Percentiles rank a stretch among this genome's conserved stretches.
Conservation (phyloP, 2,888 invertebrate genomes). For the Campoletis raptor region DNA sequence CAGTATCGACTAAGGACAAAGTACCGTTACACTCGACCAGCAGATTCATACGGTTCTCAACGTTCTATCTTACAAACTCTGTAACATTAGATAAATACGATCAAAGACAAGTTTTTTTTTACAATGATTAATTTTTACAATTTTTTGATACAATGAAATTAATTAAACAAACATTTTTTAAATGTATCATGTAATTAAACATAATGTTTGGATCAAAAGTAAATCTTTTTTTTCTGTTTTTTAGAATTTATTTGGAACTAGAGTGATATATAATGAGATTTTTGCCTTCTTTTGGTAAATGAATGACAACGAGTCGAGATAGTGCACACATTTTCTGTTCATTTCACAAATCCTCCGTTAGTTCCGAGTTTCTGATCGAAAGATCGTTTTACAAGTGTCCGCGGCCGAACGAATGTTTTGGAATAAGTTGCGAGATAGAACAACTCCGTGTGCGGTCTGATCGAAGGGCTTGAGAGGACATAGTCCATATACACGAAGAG, state of each 20-base stretch:
- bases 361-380: slow-evolving; percentile 9
- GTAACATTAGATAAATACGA: neutral
- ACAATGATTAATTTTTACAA: too few species aligned
- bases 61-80: slow-evolving; percentile 1
- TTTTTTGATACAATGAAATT: too few species aligned
- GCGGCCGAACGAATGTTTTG: slow-evolving; percentile 30
- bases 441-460: slow-evolving; percentile 26
- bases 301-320: neutral
- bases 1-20: slow-evolving; percentile 62
- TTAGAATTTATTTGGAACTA: neutral
- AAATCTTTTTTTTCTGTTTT: neutral
- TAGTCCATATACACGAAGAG: neutral
- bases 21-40: slow-evolving; percentile 67
- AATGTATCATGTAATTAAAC: neutral
- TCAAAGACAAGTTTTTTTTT: neutral
- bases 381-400: slow-evolving; percentile 41
- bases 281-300: neutral
- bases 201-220: neutral
- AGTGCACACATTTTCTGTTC: slow-evolving; percentile 17
- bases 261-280: neutral
- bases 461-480: neutral
- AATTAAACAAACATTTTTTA: neutral
- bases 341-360: slow-evolving; percentile 24
- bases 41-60: slow-evolving; percentile 64
- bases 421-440: slow-evolving; percentile 35